These are phyloP conservation scores for Musca vetustissima DNA, from an alignment of 1,140 invertebrate species.

Conservation along the genomic window DNA sequence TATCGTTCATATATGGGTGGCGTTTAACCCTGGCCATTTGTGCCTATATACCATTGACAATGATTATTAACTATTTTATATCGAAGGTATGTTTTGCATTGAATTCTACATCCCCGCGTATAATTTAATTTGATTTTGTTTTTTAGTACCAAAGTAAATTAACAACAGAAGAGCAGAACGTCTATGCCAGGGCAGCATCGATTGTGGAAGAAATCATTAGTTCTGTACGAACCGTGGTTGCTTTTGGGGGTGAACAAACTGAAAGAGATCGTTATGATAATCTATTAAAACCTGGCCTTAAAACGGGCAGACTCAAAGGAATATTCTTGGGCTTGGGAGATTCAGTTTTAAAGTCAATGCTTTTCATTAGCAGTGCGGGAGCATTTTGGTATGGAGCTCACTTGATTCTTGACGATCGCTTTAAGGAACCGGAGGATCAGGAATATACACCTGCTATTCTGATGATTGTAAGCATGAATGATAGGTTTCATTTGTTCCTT, in stretches of 20 bases:
- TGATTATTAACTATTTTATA: slow-evolving; percentile 67
- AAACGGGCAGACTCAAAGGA: slow-evolving; percentile 70
- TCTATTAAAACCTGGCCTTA: slow-evolving; percentile 53
- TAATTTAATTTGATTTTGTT: slow-evolving; percentile 1
- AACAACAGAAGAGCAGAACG: slow-evolving; percentile 66
- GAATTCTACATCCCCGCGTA: no score
- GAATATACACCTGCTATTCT: slow-evolving; percentile 71
- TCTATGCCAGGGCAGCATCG: slow-evolving; percentile 74
- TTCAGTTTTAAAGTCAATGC: slow-evolving; percentile 78
- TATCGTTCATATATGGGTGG: slow-evolving; percentile 78
- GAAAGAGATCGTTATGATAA: slow-evolving; percentile 72
- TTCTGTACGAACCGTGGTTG: slow-evolving; percentile 74
- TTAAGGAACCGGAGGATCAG: slow-evolving; percentile 46
- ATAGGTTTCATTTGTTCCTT: neutral
- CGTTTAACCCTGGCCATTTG: slow-evolving; percentile 79
- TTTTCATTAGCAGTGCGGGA: slow-evolving; percentile 77
- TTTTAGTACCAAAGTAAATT: slow-evolving; percentile 71
- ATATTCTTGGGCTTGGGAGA: slow-evolving; percentile 73
- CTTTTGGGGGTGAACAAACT: slow-evolving; percentile 80
- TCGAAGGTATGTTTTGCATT: slow-evolving; percentile 59
- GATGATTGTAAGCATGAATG: slow-evolving; percentile 69
- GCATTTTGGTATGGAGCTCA: slow-evolving; percentile 84
- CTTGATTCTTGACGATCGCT: slow-evolving; percentile 62
- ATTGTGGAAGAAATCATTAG: slow-evolving; percentile 78
- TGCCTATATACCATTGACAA: slow-evolving; percentile 76